Conservation (phyloP, 1,140 invertebrate species). For the Zaprionus tsacasi region DNA sequence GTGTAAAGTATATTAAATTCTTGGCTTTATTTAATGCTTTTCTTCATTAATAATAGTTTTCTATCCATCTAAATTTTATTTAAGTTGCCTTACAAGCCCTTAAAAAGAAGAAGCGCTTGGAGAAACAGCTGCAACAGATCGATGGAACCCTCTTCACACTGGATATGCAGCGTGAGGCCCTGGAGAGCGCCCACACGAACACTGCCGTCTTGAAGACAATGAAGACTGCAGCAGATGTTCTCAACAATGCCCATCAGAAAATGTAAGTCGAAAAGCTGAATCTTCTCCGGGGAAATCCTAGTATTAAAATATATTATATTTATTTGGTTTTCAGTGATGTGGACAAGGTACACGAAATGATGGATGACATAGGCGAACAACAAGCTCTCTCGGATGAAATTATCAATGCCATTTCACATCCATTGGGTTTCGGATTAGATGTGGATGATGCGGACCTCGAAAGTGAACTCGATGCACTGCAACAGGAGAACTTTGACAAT, state of each 20-base stretch:
- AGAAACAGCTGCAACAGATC: constrained; percentile 98
- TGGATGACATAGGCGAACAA: constrained; percentile 99
- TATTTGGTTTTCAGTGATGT: constrained; percentile 97
- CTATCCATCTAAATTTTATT: constrained; percentile 65
- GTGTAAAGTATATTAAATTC: no score
- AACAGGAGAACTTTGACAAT: constrained; percentile 93
- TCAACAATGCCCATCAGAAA: constrained; percentile 98
- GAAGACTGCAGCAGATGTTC: constrained; percentile 97
- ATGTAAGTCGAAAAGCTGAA: constrained; percentile 88
- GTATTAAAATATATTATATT: constrained; percentile 19
- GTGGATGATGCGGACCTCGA: constrained; percentile 96
- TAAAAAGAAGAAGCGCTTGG: constrained; percentile 98
- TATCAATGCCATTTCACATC: constrained; percentile 98
- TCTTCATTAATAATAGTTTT: constrained; percentile 7
- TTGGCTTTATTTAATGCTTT: constrained; percentile 28
- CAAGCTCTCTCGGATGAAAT: constrained; percentile 99
- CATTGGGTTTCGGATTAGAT: constrained; percentile 96
- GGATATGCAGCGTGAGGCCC: constrained; percentile 98
- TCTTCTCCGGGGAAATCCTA: neutral
- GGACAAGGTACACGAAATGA: constrained; percentile 99
- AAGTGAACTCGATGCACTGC: constrained; percentile 91
- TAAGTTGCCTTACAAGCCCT: constrained; percentile 97
- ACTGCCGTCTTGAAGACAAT: constrained; percentile 98
- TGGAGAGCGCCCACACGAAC: constrained; percentile 99
- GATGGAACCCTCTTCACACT: constrained; percentile 99